phyloP scores from a whole-genome alignment of 2,888 invertebrate species.

The Acanthopleura granulata region DNA sequence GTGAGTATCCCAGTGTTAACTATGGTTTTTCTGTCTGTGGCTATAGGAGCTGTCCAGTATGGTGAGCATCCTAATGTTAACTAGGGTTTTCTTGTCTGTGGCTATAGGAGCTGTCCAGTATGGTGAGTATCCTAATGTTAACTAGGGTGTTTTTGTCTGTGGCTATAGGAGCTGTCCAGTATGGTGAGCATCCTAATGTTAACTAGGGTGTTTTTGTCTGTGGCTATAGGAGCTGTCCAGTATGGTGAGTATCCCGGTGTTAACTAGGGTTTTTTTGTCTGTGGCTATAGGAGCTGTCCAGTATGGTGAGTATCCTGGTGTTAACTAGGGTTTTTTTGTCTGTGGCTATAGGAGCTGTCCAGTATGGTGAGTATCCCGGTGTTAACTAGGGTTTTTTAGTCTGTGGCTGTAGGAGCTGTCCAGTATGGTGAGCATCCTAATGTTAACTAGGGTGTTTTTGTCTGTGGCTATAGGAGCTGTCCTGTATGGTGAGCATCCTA shows the following conservation, averaged over 20 bases:
- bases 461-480: slow-evolving; percentile 62
- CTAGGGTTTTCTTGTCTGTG: slow-evolving; percentile 59
- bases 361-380: slow-evolving; percentile 64
- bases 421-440: no score
- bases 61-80: no score
- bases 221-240: slow-evolving; percentile 62
- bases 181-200: no score
- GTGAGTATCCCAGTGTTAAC: slow-evolving; percentile 29
- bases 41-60: no score
- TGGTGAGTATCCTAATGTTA: slow-evolving; percentile 59
- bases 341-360: slow-evolving; percentile 61
- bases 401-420: no score
- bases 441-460: slow-evolving; percentile 62
- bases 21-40: no score
- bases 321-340: slow-evolving; percentile 63
- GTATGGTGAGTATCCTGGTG: slow-evolving; percentile 57
- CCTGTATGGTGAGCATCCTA: slow-evolving; percentile 63
- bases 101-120: slow-evolving; percentile 64
- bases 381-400: no score
- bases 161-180: no score
- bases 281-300: no score
- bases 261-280: no score
- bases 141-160: no score
- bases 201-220: slow-evolving; percentile 61
- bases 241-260: slow-evolving; percentile 64